Conservation (phyloP, 2,797 vertebrate genomes). For the Poecile montanus region DNA sequence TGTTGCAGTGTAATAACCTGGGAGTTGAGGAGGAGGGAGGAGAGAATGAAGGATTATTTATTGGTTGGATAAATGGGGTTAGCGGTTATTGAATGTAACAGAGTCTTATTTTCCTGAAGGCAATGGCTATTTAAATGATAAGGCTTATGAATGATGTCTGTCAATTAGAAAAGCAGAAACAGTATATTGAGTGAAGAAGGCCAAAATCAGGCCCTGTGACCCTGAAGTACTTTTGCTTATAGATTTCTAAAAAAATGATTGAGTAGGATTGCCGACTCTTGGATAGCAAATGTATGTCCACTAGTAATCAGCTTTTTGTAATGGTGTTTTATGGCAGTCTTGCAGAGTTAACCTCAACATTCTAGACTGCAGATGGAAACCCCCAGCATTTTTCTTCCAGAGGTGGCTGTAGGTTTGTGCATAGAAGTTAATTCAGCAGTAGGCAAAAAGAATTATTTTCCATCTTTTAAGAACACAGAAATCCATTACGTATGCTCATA, state of each 20-base stretch:
- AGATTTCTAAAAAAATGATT: neutral
- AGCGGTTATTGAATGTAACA: conserved; percentile 28
- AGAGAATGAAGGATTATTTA: conserved; percentile 32
- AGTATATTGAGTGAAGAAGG: neutral
- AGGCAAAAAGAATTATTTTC: conserved; percentile 14
- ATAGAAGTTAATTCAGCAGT: neutral
- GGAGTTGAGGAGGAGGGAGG: conserved; percentile 28
- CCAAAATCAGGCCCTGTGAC: neutral
- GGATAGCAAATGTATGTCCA: neutral
- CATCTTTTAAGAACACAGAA: conserved; percentile 35
- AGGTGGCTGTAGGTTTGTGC: neutral
- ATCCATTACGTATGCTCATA: conserved; percentile 28
- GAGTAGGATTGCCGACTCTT: neutral
- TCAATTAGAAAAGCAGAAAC: neutral
- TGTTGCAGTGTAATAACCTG: conserved; percentile 46
- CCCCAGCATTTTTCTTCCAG: neutral
- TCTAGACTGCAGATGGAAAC: neutral
- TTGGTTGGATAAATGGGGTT: conserved; percentile 48
- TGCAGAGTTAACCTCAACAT: neutral
- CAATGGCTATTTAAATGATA: conserved; percentile 10
- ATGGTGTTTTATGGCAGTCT: neutral
- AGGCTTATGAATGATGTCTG: neutral
- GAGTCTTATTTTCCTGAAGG: conserved; percentile 25
- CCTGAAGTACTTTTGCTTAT: neutral
- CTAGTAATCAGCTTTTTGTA: neutral